Evolutionary conservation across 2,797 vertebrate genomes (phyloP), one percentile per base, ranked within the genome.

Genomic region (Acanthurus tractus): DNA sequence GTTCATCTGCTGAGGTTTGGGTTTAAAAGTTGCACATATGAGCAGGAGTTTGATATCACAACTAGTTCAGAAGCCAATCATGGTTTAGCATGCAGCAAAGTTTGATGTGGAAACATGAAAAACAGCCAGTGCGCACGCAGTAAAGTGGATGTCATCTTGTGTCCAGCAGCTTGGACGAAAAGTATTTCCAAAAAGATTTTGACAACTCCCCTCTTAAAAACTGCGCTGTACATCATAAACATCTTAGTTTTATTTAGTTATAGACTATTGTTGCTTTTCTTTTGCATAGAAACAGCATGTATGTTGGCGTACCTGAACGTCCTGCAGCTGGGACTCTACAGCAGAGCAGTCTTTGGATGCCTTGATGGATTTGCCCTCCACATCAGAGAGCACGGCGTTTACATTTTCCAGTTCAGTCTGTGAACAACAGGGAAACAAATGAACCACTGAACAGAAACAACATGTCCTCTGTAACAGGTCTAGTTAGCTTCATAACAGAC

Each of bases 321-420:
- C 98, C 92, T 99, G 98, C 71, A 99, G 95, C 91, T 98, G 97
- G 0, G 98, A 98, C 90, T 99, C 98, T 66, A 99, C 92, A 4
- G 96, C 63, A 14, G 97, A 97, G 87, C 93, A 96, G 91, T 99
- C 98, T 88, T 99, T 99, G 45, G 94, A 77, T 23, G 97, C 94
- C 91, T 99, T 99, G 91, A 97, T 97, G 82, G 97, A 97, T 85
- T 97, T 99, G 80, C 96, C 95, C 79, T 99, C 98, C 3, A 96
- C 95, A 0, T 98, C 97, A 74, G 75, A 96, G 79, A 99, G 92
- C 62, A 98, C 49, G 2, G 76, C 9, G 3, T 79, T 97, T n/a
- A 97, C 96, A 1, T 95, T 97, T n/a, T 99, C 98, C 90, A 99
- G 81, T 72, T 99, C 98, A 0, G 94, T 83, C 98, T 99, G 86